phyloP scores from a whole-genome alignment of 1,140 invertebrate genomes.

The Diuraphis noxia region DNA sequence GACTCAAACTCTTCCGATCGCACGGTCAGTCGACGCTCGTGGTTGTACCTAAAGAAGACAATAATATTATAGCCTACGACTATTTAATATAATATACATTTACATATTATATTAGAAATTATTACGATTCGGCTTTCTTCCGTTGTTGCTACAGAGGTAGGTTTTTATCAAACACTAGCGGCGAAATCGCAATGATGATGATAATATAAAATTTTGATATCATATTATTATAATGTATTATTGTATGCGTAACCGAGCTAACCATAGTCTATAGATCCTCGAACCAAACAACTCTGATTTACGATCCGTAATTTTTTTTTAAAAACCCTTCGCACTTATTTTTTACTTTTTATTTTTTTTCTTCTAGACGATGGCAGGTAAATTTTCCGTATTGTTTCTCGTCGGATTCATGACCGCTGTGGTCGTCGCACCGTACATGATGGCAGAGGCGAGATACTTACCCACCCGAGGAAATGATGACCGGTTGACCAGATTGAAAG shows the following conservation, averaged over 20 bases:
- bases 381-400: slow-evolving; percentile 18
- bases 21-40: slow-evolving; percentile 13
- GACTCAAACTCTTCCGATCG: slow-evolving; percentile 14
- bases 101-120: neutral
- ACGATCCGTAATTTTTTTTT: neutral
- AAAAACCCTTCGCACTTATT: neutral
- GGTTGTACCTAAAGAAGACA: neutral
- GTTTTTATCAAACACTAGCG: too few relatives aligned
- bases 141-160: neutral
- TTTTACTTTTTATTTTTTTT: neutral
- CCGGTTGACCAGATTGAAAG: slow-evolving; percentile 59
- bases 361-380: slow-evolving; percentile 22
- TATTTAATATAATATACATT: neutral
- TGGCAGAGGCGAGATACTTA: slow-evolving; percentile 58
- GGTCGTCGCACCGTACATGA: slow-evolving; percentile 2
- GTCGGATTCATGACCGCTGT: slow-evolving; percentile 3
- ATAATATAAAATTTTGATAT: too few relatives aligned
- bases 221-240: neutral
- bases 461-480: slow-evolving; percentile 60
- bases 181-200: too few relatives aligned
- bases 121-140: neutral
- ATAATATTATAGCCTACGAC: neutral
- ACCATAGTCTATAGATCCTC: neutral
- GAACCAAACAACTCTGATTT: neutral
- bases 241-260: too few relatives aligned